phyloP scores from a whole-genome alignment of 2,888 invertebrate genomes.

The Heliconius erato region DNA sequence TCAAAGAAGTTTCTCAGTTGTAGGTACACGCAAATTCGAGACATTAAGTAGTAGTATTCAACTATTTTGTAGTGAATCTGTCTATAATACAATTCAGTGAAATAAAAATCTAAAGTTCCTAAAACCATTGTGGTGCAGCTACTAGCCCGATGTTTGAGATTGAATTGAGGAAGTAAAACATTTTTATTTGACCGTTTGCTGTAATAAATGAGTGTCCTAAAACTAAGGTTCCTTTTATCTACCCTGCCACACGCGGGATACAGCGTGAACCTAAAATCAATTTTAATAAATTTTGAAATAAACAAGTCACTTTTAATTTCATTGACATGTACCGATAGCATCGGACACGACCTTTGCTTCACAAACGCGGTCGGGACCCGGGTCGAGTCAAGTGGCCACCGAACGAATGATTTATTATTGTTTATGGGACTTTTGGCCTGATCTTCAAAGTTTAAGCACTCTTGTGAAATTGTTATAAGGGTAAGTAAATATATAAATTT shows the following conservation, averaged over 20 bases:
- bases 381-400: constrained; percentile 67
- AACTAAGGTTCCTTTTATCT: no score
- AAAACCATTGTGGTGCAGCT: no score
- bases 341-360: constrained; percentile 79
- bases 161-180: no score
- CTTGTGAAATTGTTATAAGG: constrained; percentile 1
- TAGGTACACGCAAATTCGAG: no score
- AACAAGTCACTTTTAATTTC: constrained; percentile 72
- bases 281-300: constrained; percentile 40
- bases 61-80: no score
- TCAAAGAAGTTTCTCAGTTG: no score
- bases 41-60: no score
- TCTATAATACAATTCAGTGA: no score
- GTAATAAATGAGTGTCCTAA: no score
- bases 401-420: constrained; percentile 52
- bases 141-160: no score
- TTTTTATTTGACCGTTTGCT: no score
- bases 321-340: constrained; percentile 78
- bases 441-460: constrained; percentile 20
- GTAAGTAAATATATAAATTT: background rate
- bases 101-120: no score
- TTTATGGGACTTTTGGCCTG: constrained; percentile 22
- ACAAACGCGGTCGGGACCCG: constrained; percentile 75
- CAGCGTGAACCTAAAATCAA: background rate
- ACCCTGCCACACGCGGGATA: background rate